Evolutionary conservation across 2,888 invertebrate genomes (phyloP), one percentile per base, ranked within the genome.

Genomic region (Allophyes oxyacanthae): DNA sequence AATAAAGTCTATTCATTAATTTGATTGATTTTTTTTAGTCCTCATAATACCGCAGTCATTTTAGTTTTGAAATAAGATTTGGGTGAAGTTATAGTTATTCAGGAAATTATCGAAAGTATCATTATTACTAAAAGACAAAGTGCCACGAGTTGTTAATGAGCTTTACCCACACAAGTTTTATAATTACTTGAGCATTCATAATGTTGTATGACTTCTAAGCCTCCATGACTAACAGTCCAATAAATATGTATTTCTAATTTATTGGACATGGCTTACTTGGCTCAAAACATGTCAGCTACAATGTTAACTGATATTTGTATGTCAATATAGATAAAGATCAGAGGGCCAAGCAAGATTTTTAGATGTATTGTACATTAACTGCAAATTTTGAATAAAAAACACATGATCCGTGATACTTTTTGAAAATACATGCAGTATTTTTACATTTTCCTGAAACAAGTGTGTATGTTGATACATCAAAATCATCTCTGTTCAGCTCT

Each of bases 301-400:
- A 49, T 28, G 48, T 41, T 28, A 28, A 37, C 46, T 26, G 7
- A 33, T 34, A 67, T 37, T 45, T 42, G 4, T 65, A 20, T 50
- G 28, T 11, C 0, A 38, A 45, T 11, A 13, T 6, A 37, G 52
- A 61, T 67, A 60, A 28, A 28, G n/a, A 67, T 63, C 38, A 43
- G 37, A 45, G 34, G n/a, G n/a, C n/a, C n/a, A n/a, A n/a, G n/a
- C n/a, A n/a, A n/a, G n/a, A n/a, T n/a, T n/a, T n/a, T n/a, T n/a
- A n/a, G n/a, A n/a, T n/a, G n/a, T n/a, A n/a, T n/a, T n/a, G n/a
- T n/a, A n/a, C n/a, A n/a, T n/a, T n/a, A n/a, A n/a, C n/a, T n/a
- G n/a, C n/a, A n/a, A n/a, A n/a, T n/a, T n/a, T n/a, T n/a, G n/a
- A n/a, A n/a, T n/a, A n/a, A n/a, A n/a, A n/a, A n/a, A n/a, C n/a